These are phyloP conservation scores for Theristicus caerulescens DNA, from an alignment of 2,113 vertebrate species.

Conservation along the genomic window DNA sequence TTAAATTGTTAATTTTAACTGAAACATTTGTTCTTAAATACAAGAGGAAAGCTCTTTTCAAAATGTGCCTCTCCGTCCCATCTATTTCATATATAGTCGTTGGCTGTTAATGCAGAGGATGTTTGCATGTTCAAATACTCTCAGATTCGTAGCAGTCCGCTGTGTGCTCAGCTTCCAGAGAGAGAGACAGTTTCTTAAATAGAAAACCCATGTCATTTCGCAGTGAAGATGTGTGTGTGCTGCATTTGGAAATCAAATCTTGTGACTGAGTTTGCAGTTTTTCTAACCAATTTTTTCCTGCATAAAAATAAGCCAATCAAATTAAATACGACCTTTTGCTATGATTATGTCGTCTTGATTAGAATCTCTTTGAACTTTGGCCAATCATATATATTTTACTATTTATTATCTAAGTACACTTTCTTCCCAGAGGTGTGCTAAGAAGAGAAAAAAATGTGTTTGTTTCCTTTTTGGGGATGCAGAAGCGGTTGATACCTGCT, in stretches of 20 bases:
- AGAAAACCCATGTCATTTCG: not conserved
- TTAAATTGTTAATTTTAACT: constrained; percentile 27
- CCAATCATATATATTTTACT: not conserved
- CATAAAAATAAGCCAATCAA: constrained; percentile 42
- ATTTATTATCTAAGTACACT: not conserved
- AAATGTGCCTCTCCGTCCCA: not conserved
- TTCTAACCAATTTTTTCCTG: not conserved
- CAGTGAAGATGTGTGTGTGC: not conserved
- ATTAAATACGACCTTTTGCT: constrained; percentile 41
- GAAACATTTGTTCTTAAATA: not conserved
- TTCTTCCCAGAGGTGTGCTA: not conserved
- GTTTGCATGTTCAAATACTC: not conserved
- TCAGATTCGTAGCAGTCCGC: not conserved
- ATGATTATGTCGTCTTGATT: constrained; percentile 45
- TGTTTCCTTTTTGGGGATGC: not conserved
- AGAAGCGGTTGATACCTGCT: not conserved
- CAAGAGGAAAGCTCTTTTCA: not conserved
- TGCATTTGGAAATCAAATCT: not conserved
- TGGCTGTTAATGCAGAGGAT: not conserved
- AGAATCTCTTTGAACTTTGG: constrained; percentile 28
- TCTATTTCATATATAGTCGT: not conserved
- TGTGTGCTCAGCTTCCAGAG: not conserved
- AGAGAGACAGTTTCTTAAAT: not conserved
- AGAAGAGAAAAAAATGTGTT: not conserved
- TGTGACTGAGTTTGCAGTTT: constrained; percentile 1